These are phyloP conservation scores for Holotrichia oblita DNA, from an alignment of 1,140 invertebrate genomes.

Conservation along the genomic window DNA sequence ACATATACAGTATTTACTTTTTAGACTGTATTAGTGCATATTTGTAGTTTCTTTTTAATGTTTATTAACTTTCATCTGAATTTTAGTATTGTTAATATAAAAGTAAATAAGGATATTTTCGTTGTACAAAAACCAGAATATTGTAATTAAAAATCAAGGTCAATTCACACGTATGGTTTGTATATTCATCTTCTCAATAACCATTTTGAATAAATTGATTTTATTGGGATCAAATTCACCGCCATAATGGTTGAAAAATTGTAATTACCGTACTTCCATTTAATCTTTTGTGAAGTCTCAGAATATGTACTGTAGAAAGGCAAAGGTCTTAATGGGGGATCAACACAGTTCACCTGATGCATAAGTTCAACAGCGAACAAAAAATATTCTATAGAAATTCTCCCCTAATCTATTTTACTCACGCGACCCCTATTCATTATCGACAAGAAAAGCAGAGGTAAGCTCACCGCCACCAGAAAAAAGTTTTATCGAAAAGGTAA, in stretches of 20 bases:
- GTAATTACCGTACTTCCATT: neutral
- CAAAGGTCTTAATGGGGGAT: slow-evolving; percentile 17
- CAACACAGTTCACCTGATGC: slow-evolving; percentile 40
- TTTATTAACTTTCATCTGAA: too few species aligned
- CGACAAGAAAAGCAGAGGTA: slow-evolving; percentile 15
- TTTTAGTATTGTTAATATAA: too few species aligned
- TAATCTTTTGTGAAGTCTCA: neutral
- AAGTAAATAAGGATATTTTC: too few species aligned
- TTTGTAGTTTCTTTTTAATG: too few species aligned
- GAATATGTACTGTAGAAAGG: neutral
- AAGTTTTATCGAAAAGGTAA: slow-evolving; percentile 36
- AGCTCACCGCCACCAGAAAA: slow-evolving; percentile 37
- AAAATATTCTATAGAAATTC: slow-evolving; percentile 41
- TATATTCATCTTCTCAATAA: too few species aligned
- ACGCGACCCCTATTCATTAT: slow-evolving; percentile 35
- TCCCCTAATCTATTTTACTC: slow-evolving; percentile 39
- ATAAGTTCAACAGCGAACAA: neutral
- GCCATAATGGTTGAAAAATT: neutral
- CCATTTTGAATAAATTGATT: too few species aligned
- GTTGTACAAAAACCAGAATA: too few species aligned
- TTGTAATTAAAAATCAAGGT: too few species aligned
- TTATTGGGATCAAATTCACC: neutral
- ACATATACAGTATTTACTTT: too few species aligned
- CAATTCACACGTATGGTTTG: too few species aligned
- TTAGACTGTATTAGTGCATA: too few species aligned